A percentile compares a stretch with the other conserved stretches of the same genome.
Evolutionary conservation across 2,888 invertebrate genomes (phyloP).

Genomic region (Apamea crenata): DNA sequence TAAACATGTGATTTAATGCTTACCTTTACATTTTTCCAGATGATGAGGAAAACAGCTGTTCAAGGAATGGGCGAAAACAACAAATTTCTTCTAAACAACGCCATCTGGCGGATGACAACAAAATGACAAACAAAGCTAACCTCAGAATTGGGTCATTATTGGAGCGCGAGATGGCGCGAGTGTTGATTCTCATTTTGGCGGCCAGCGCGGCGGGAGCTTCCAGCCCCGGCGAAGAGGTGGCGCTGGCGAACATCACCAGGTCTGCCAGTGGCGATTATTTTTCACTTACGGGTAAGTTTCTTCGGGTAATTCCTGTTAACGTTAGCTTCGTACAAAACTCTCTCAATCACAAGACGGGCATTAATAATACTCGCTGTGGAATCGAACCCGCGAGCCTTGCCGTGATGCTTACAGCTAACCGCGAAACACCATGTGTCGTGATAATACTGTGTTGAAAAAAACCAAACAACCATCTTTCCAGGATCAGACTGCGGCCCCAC

Average conservation of each 20-base stretch:
- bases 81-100: slow-evolving; percentile 55
- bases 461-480: slow-evolving; percentile 69
- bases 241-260: slow-evolving; percentile 89
- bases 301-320: not conserved
- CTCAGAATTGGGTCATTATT: slow-evolving; percentile 59
- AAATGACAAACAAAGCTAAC: slow-evolving; percentile 70
- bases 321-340: not conserved
- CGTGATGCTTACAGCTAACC: not conserved
- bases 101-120: slow-evolving; percentile 69
- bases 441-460: not conserved
- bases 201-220: slow-evolving; percentile 68
- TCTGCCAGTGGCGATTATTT: slow-evolving; percentile 91
- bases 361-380: not conserved
- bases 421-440: not conserved
- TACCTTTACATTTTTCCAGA: slow-evolving; percentile 67
- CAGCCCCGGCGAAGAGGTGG: slow-evolving; percentile 79
- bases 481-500: slow-evolving; percentile 91
- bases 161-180: slow-evolving; percentile 79
- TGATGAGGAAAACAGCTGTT: slow-evolving; percentile 62
- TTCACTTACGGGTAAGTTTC: slow-evolving; percentile 86
- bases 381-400: not conserved
- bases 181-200: slow-evolving; percentile 72
- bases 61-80: slow-evolving; percentile 63
- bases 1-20: slow-evolving; percentile 11
- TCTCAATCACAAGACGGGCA: not conserved